Evolutionary conservation across 2,888 invertebrate genomes (phyloP).

Genomic region (Acanthoscelides obtectus): DNA sequence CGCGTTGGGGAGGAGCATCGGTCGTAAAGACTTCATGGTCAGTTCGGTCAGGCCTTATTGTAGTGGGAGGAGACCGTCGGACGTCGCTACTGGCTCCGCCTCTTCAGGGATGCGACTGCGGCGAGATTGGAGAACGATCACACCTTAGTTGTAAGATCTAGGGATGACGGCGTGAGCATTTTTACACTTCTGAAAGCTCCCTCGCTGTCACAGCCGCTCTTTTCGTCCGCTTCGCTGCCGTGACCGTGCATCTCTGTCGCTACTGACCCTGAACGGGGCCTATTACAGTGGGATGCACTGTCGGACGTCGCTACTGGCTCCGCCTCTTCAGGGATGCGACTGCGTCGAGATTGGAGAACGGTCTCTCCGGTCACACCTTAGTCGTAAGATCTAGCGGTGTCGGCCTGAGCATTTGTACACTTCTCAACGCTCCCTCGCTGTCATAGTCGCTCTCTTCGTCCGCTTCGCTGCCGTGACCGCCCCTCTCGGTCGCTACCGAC

Average conservation of each 20-base stretch:
- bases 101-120: too few relatives aligned
- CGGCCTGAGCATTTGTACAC: conserved; percentile 46
- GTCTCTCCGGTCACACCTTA: conserved; percentile 60
- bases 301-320: conserved; percentile 30
- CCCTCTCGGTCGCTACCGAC: conserved; percentile 34
- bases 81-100: too few relatives aligned
- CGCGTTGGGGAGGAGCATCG: too few relatives aligned
- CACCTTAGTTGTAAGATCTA: conserved; percentile 68
- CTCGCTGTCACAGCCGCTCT: conserved; percentile 50
- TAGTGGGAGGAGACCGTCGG: conserved; percentile 44
- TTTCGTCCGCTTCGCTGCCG: conserved; percentile 52
- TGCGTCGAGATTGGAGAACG: conserved; percentile 66
- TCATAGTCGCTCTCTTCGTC: conserved; percentile 53
- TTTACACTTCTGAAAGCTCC: conserved; percentile 46
- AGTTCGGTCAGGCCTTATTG: conserved; percentile 60
- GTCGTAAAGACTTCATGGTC: too few relatives aligned
- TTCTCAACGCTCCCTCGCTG: conserved; percentile 45
- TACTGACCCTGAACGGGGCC: conserved; percentile 49
- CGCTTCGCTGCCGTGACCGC: conserved; percentile 47
- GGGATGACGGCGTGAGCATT: conserved; percentile 49
- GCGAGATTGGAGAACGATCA: conserved; percentile 44
- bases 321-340: conserved; percentile 41
- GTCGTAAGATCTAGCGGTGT: conserved; percentile 63
- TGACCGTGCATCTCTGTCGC: conserved; percentile 33
- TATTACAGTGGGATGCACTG: conserved; percentile 57